Conservation (phyloP, 2,113 vertebrate species). For the Kobus ellipsiprymnus region DNA sequence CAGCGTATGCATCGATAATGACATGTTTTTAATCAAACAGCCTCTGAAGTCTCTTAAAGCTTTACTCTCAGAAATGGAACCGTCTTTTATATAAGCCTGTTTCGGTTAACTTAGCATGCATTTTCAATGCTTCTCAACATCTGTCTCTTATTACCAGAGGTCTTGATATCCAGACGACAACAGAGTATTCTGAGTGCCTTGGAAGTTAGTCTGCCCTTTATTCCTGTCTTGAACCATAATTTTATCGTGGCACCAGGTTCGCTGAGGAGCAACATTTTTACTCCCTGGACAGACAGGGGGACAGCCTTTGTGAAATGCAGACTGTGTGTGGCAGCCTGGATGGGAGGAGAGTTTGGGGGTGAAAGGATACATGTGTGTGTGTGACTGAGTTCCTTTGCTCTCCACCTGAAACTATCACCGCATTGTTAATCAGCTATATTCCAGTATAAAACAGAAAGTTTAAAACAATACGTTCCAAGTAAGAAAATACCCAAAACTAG, state of each 20-base stretch:
- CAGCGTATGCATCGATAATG: not conserved
- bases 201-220: slow-evolving; percentile 34
- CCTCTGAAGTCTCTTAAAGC: not conserved
- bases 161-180: slow-evolving; percentile 57
- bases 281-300: not conserved
- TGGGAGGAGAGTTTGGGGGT: not conserved
- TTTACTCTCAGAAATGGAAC: not conserved
- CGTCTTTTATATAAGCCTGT: not conserved
- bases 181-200: not conserved
- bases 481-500: not conserved
- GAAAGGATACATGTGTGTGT: not conserved
- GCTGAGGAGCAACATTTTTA: not conserved
- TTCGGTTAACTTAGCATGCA: slow-evolving; percentile 23
- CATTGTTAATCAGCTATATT: not conserved
- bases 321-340: not conserved
- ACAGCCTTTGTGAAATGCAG: not conserved
- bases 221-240: slow-evolving; percentile 49
- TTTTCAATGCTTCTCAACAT: slow-evolving; percentile 26
- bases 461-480: not conserved
- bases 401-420: not conserved
- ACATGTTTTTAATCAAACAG: not conserved
- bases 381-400: not conserved
- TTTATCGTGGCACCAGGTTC: slow-evolving; percentile 36
- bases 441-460: not conserved
- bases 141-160: slow-evolving; percentile 60